These are phyloP conservation scores for Volucella bombylans DNA, from an alignment of 2,888 invertebrate species.

Conservation along the genomic window DNA sequence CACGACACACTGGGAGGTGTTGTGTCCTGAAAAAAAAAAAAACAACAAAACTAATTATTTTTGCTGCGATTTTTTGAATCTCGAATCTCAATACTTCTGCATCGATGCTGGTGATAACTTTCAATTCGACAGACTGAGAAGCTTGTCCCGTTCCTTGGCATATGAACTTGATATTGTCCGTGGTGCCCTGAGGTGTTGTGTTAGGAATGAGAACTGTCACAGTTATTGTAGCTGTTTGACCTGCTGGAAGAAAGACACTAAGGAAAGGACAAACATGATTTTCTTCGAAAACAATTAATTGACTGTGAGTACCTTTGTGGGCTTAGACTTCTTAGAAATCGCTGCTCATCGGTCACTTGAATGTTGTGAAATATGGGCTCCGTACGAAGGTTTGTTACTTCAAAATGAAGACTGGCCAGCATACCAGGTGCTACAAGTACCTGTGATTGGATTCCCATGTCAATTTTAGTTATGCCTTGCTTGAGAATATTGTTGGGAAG, in stretches of 20 bases:
- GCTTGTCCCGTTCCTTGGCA: conserved; percentile 82
- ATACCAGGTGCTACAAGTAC: conserved; percentile 81
- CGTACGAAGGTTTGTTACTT: conserved; percentile 88
- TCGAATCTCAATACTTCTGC: conserved; percentile 76
- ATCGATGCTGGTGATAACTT: conserved; percentile 80
- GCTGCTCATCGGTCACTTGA: conserved; percentile 85
- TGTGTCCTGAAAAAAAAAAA: conserved; percentile 82
- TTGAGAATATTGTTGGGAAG: conserved; percentile 75
- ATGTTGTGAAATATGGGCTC: conserved; percentile 84
- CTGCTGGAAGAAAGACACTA: conserved; percentile 78
- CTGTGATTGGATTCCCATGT: conserved; percentile 83
- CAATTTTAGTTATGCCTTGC: conserved; percentile 81
- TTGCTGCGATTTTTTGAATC: background rate
- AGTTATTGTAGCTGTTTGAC: conserved; percentile 84
- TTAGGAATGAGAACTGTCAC: conserved; percentile 83
- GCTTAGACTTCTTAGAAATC: conserved; percentile 84
- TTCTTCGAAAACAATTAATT: background rate
- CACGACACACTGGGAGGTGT: conserved; percentile 85
- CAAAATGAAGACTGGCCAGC: conserved; percentile 84
- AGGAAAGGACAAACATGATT: conserved; percentile 27
- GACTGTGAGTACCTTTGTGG: conserved; percentile 81
- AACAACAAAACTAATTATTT: background rate
- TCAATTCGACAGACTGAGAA: conserved; percentile 82
- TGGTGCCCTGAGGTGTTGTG: conserved; percentile 83
- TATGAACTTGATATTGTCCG: conserved; percentile 86